Evolutionary conservation across 2,888 invertebrate species (phyloP).

Genomic region (Lasiommata megera): DNA sequence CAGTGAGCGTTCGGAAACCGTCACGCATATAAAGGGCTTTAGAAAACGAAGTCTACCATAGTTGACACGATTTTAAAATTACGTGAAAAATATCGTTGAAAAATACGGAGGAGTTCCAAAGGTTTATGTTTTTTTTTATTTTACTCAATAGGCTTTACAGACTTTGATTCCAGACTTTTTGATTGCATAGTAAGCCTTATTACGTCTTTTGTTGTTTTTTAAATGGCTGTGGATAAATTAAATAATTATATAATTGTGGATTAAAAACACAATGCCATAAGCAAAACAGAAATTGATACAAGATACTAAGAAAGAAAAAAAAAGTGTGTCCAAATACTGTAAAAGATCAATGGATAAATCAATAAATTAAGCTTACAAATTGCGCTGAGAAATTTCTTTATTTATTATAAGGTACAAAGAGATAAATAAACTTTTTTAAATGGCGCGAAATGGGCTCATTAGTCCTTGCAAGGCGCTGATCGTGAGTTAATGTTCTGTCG

Average conservation of each 20-base stretch:
- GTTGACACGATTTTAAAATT: constrained; percentile 11
- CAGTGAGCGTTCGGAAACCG: constrained; percentile 21
- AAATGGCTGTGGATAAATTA: too few relatives aligned
- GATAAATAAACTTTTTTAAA: constrained; percentile 37
- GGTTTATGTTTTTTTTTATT: not conserved
- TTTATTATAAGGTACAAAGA: constrained; percentile 15
- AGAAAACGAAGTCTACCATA: not conserved
- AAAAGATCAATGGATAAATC: not conserved
- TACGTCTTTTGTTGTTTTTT: too few relatives aligned
- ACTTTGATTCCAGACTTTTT: too few relatives aligned
- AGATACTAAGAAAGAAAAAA: too few relatives aligned
- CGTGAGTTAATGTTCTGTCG: constrained; percentile 54
- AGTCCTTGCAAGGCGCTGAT: constrained; percentile 52
- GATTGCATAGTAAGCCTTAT: too few relatives aligned
- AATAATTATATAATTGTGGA: too few relatives aligned
- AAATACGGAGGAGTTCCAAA: not conserved
- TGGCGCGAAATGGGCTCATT: constrained; percentile 71
- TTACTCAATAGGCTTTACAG: too few relatives aligned
- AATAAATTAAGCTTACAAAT: constrained; percentile 13
- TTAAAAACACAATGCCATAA: too few relatives aligned
- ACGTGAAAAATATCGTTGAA: constrained; percentile 5
- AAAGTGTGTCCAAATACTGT: too few relatives aligned
- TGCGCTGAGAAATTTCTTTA: constrained; percentile 11
- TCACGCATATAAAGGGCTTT: constrained; percentile 18
- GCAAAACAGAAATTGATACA: too few relatives aligned